phyloP scores from a whole-genome alignment of 2,888 invertebrate genomes.

The Aquatica leii region DNA sequence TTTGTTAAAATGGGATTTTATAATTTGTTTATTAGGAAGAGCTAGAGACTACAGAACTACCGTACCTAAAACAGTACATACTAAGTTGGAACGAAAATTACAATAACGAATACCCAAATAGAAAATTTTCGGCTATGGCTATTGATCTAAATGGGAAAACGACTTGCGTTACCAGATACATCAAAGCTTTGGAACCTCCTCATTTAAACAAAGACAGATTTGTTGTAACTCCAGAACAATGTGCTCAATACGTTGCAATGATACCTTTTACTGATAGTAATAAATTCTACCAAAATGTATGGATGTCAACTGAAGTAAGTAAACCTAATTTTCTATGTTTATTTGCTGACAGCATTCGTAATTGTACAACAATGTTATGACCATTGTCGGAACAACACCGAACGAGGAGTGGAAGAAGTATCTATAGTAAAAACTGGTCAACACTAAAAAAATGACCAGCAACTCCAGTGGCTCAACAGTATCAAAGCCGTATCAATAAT shows the following conservation, averaged over 20 bases:
- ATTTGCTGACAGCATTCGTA: no score
- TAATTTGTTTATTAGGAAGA: constrained; percentile 49
- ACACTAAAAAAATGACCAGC: no score
- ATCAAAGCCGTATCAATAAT: no score
- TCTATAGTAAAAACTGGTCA: no score
- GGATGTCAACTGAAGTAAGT: constrained; percentile 67
- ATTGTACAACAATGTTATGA: no score
- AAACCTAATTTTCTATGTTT: no score
- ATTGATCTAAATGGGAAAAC: constrained; percentile 66
- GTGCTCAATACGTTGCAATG: constrained; percentile 61
- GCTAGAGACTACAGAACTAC: constrained; percentile 62
- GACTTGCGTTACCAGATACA: constrained; percentile 64
- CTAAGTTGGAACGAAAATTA: constrained; percentile 64
- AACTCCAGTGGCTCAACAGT: no score
- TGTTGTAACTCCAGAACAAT: constrained; percentile 59
- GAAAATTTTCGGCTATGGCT: constrained; percentile 64
- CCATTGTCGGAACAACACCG: no score
- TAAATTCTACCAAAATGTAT: constrained; percentile 63
- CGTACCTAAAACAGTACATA: constrained; percentile 62
- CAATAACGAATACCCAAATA: constrained; percentile 62
- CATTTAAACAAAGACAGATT: constrained; percentile 57
- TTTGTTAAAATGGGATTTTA: background rate
- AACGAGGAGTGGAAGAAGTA: no score
- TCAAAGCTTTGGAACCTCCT: constrained; percentile 62
- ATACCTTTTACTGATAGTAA: constrained; percentile 60